A percentile compares a stretch with the other conserved stretches of the same genome.
phyloP scores from a whole-genome alignment of 2,888 invertebrate species.

The Flexamia atlantica region DNA sequence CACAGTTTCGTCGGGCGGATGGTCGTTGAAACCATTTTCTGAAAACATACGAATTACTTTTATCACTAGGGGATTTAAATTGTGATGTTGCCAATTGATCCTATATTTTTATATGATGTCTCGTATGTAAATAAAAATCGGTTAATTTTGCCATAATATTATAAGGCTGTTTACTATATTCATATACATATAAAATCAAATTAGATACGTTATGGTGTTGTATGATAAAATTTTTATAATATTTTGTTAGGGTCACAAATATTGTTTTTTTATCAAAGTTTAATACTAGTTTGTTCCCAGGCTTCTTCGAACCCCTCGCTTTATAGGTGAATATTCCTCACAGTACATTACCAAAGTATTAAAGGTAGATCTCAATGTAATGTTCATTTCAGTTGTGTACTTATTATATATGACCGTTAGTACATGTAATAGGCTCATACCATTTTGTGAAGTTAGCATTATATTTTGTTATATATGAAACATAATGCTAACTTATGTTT shows the following conservation, averaged over 20 bases:
- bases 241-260: conserved; percentile 32
- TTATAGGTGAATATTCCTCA: conserved; percentile 34
- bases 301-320: neutral
- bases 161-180: conserved; percentile 53
- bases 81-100: conserved; percentile 51
- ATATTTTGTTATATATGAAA: neutral
- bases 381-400: conserved; percentile 39
- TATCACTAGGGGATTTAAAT: conserved; percentile 40
- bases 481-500: neutral
- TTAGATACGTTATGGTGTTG: conserved; percentile 41
- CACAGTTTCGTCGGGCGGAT: conserved; percentile 88
- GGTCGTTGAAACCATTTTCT: conserved; percentile 95
- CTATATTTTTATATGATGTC: conserved; percentile 63
- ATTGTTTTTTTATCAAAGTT: conserved; percentile 38
- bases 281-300: conserved; percentile 20
- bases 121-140: conserved; percentile 57
- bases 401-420: conserved; percentile 27
- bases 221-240: conserved; percentile 45
- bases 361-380: conserved; percentile 52
- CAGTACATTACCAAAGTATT: conserved; percentile 53
- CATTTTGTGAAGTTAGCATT: conserved; percentile 20
- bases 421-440: conserved; percentile 20
- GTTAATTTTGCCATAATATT: conserved; percentile 37
- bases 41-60: conserved; percentile 69
- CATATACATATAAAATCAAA: conserved; percentile 35